These are phyloP conservation scores for Druon quercuslanigerum DNA, from an alignment of 1,140 invertebrate species.

Conservation along the genomic window DNA sequence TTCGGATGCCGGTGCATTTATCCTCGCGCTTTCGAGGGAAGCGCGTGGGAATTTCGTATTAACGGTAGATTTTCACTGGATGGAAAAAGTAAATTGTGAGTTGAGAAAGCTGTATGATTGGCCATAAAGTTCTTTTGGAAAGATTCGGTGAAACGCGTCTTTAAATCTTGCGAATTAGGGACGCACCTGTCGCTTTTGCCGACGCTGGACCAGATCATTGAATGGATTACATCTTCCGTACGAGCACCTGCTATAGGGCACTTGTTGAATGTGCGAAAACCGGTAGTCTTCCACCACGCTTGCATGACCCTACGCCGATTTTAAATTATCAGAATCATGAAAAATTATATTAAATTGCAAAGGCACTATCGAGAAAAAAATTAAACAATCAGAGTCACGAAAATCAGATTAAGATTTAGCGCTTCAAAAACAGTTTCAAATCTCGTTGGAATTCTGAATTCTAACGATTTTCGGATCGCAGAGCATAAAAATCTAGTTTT, in stretches of 20 bases:
- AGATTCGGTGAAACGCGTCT: neutral
- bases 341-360: no score
- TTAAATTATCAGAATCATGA: no score
- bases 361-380: no score
- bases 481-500: no score
- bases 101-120: neutral
- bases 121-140: neutral
- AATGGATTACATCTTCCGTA: neutral
- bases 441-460: no score
- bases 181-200: no score
- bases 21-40: neutral
- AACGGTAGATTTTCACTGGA: neutral
- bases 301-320: neutral
- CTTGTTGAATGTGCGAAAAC: slow-evolving; percentile 43
- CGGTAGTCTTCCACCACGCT: slow-evolving; percentile 11
- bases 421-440: no score
- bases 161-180: no score
- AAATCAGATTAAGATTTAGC: no score
- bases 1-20: slow-evolving; percentile 3
- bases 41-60: neutral
- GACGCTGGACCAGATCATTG: neutral
- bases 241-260: slow-evolving; percentile 23
- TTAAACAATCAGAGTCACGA: no score
- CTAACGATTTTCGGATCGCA: no score
- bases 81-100: neutral